Evolutionary conservation across 2,797 vertebrate genomes (phyloP), one percentile per base, ranked within the genome.

Genomic region (Benthosema pterotum): DNA sequence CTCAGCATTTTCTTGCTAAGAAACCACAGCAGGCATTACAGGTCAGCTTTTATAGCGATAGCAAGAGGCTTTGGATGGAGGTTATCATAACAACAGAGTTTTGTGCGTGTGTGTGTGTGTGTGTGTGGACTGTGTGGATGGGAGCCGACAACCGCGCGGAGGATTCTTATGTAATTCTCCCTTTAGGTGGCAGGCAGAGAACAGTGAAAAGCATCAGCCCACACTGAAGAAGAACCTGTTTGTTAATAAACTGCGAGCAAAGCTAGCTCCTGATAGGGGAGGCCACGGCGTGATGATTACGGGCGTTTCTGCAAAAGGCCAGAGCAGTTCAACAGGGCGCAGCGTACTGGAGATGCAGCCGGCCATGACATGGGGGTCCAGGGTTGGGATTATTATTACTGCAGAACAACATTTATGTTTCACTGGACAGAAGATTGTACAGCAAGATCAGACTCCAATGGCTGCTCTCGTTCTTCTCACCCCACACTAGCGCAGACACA

Each of bases 131-230:
- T 85, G 89, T 38, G 32, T 38, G 87, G 87, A 90, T 90, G 87
- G 84, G 81, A 88, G 83, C 84, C 85, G 87, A 88, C 80, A 85
- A 91, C 71, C 79, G 83, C 87, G 87, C 75, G 83, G 91, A 91
- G 92, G 90, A 91, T 88, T 91, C 89, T 94, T 93, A 92, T 89
- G 90, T 93, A 93, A 92, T 89, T 90, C 79, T 90, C 88, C 88
- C 84, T 91, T 91, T 89, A 90, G 89, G 89, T 88, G 85, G 87
- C 76, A 54, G 85, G 87, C 76, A 54, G 84, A 92, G 88, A 89
- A 91, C 84, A 87, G 86, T 85, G 85, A 87, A n/a, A 86, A 86
- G 83, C 86, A 87, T 74, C 92, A 90, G 86, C 92, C 92, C 92
- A 93, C 92, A 91, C 88, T 86, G 79, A 83, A 87, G 88, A 81